Conservation (phyloP, 2,888 invertebrate genomes). For the Patella caerulea region DNA sequence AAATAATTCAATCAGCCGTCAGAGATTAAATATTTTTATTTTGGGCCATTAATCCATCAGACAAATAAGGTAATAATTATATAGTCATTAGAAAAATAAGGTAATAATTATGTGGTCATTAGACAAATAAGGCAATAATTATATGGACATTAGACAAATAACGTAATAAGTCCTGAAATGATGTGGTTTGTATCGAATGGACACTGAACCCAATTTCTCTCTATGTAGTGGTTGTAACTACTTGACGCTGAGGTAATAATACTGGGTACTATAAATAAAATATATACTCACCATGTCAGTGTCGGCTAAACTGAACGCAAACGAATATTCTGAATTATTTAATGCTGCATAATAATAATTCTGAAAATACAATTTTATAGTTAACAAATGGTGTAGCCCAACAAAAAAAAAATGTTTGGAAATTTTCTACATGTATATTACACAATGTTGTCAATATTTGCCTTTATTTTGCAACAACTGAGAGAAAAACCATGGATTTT, state of each 20-base stretch:
- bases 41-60: too few species aligned
- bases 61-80: too few species aligned
- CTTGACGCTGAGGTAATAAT: not conserved
- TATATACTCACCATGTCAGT: constrained; percentile 67
- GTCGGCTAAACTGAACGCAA: constrained; percentile 70
- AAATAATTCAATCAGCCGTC: not conserved
- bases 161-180: too few species aligned
- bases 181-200: too few species aligned
- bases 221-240: too few species aligned
- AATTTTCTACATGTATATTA: not conserved
- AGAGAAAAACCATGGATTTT: too few species aligned
- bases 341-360: constrained; percentile 71
- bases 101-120: too few species aligned
- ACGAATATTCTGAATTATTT: constrained; percentile 69
- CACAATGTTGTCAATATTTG: not conserved
- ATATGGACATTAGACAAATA: too few species aligned
- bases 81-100: too few species aligned
- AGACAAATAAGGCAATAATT: too few species aligned
- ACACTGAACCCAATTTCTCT: too few species aligned
- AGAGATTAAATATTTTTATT: too few species aligned
- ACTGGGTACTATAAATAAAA: not conserved
- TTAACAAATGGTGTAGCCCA: not conserved
- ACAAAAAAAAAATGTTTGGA: not conserved
- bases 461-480: not conserved
- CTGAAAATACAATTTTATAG: constrained; percentile 37